phyloP scores from a whole-genome alignment of 1,140 invertebrate genomes.

The Lepidostoma basale region DNA sequence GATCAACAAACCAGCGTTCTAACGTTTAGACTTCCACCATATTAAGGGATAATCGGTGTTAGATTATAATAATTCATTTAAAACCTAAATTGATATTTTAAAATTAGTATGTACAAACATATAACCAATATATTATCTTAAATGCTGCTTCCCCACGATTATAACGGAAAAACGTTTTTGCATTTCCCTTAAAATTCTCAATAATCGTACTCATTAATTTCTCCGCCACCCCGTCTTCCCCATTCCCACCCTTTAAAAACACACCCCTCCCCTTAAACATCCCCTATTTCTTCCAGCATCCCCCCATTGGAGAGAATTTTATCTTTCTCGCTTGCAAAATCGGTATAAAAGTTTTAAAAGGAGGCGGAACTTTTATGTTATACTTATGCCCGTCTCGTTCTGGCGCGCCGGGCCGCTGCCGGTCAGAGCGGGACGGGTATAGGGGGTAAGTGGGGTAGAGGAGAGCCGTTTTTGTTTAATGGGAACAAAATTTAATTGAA shows the following conservation, averaged over 20 bases:
- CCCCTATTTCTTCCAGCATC: conserved; percentile 1
- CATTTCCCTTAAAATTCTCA: conserved; percentile 38
- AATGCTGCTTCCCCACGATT: too few species aligned
- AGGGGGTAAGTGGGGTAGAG: not conserved
- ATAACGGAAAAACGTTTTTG: too few species aligned
- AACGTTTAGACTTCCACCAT: too few species aligned
- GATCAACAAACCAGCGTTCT: too few species aligned
- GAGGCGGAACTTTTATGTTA: conserved; percentile 38
- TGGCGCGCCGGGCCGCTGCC: not conserved
- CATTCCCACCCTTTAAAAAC: not conserved
- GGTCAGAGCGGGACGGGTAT: conserved; percentile 3
- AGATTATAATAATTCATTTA: too few species aligned
- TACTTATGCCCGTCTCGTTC: conserved; percentile 3
- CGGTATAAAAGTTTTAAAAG: conserved; percentile 45
- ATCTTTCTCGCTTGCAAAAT: conserved; percentile 40
- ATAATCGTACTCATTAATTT: conserved; percentile 46
- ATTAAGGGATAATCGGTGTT: too few species aligned
- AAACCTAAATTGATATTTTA: too few species aligned
- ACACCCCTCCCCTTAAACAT: not conserved
- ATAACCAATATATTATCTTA: too few species aligned
- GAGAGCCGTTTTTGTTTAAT: conserved; percentile 39
- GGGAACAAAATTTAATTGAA: conserved; percentile 44
- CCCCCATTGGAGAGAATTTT: conserved; percentile 45
- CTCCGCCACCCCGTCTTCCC: not conserved
- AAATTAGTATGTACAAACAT: too few species aligned